Conservation (phyloP, 1,140 invertebrate species). For the Saccostrea glomerata region DNA sequence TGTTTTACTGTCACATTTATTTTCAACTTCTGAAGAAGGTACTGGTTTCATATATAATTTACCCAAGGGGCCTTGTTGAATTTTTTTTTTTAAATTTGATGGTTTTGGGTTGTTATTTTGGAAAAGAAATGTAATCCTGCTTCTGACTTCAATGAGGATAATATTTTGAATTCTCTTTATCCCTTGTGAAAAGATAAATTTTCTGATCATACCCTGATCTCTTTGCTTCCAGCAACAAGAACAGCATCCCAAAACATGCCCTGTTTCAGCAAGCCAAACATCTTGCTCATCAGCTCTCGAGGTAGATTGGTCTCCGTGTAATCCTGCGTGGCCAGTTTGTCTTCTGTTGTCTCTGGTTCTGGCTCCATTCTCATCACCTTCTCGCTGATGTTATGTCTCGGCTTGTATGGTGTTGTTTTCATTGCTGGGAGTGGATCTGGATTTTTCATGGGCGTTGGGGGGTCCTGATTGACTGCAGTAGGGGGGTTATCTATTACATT, state of each 20-base stretch:
- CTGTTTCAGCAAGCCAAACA: conserved; percentile 60
- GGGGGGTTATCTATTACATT: not conserved
- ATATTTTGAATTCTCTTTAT: no score
- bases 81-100: no score
- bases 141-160: no score
- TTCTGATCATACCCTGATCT: conserved; percentile 62
- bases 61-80: no score
- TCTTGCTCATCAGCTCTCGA: conserved; percentile 54
- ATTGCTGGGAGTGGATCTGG: conserved; percentile 19
- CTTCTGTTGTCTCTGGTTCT: not conserved
- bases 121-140: no score
- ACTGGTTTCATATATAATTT: no score
- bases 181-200: no score
- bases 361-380: conserved; percentile 11
- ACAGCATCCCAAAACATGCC: conserved; percentile 71
- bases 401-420: conserved; percentile 35
- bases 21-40: no score
- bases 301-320: conserved; percentile 54
- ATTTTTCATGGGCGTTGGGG: not conserved
- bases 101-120: no score
- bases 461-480: not conserved
- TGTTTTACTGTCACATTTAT: no score
- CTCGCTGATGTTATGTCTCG: conserved; percentile 43
- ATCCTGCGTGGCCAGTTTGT: conserved; percentile 49
- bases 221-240: conserved; percentile 61